phyloP scores from a whole-genome alignment of 2,113 vertebrate genomes.

The Glareola pratincola region DNA sequence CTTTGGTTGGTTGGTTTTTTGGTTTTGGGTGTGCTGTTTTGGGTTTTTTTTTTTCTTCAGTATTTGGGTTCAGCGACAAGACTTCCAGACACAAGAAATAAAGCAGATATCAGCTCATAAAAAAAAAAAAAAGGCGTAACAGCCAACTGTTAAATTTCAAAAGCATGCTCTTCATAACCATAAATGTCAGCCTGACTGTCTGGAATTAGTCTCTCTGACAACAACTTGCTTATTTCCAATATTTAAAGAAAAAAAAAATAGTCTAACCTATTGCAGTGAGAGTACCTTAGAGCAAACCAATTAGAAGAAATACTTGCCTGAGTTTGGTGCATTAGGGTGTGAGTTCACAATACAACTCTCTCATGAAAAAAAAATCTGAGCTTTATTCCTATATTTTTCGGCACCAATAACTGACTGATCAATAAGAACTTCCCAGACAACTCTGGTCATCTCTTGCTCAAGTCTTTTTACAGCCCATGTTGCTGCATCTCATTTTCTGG shows the following conservation, averaged over 20 bases:
- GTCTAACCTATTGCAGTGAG: neutral
- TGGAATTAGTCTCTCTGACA: neutral
- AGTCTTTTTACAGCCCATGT: neutral
- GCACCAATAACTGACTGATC: neutral
- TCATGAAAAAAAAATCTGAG: neutral
- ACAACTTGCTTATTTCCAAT: neutral
- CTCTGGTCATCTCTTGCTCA: neutral
- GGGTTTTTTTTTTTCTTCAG: neutral
- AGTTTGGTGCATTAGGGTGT: neutral
- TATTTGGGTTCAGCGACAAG: neutral
- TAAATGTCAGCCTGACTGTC: neutral
- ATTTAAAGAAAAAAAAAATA: neutral
- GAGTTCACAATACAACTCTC: neutral
- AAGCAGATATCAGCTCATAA: neutral
- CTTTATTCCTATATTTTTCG: neutral
- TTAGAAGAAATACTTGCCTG: neutral
- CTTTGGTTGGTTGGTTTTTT: neutral
- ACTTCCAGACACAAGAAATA: neutral
- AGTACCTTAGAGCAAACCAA: neutral
- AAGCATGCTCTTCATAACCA: neutral
- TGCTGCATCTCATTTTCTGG: neutral
- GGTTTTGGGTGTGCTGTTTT: neutral
- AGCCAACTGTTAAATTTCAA: neutral
- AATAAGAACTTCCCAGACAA: neutral
- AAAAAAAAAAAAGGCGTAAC: neutral